Evolutionary conservation across 2,113 vertebrate species (phyloP), one percentile per base, ranked within the genome.

Genomic region (Tachysurus vachellii): DNA sequence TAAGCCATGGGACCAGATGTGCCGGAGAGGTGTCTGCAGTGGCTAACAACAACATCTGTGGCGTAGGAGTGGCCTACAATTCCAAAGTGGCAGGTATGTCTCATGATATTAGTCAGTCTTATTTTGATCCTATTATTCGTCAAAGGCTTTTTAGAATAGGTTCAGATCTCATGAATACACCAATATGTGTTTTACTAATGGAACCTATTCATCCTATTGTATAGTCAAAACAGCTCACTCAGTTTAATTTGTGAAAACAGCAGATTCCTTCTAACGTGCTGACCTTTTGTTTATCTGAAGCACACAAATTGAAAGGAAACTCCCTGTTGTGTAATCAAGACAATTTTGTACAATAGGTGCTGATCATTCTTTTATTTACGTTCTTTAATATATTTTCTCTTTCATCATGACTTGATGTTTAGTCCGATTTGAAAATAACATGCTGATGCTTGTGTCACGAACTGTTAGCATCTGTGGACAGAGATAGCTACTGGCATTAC

Each of bases 11-110:
- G 86, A 99, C 98, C 4, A 95, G 98, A 64, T 99, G 98, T 92
- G 98, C 98, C 0, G 98, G 98, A 84, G 98, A 99, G 92, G 98
- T 99, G 80, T 99, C 98, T 80, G 98, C 98, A 0, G 96, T 97
- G 36, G 97, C 98, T 91, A 99, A 99, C 94, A 99, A 99, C 94
- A 97, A 99, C 91, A 99, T 99, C 93, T 99, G 98, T 42, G 98
- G 98, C 0, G 97, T 99, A 66, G 98, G 98, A 79, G 98, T 99
- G 28, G 98, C 98, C 0, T 99, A 98, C 93, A 97, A 97, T 92
- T 99, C 98, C 87, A 97, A 97, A 92, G 98, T 99, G 73, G 98
- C 98, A 96, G 98, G 98, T 99, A 95, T 0, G 92, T 56, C n/a
- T 73, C 31, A 82, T 59, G 44, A 47, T 85, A 13, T 59, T 80